Base-by-base conservation (phyloP, 1,140 invertebrate species). In the Brachionus paranguensis region DNA sequence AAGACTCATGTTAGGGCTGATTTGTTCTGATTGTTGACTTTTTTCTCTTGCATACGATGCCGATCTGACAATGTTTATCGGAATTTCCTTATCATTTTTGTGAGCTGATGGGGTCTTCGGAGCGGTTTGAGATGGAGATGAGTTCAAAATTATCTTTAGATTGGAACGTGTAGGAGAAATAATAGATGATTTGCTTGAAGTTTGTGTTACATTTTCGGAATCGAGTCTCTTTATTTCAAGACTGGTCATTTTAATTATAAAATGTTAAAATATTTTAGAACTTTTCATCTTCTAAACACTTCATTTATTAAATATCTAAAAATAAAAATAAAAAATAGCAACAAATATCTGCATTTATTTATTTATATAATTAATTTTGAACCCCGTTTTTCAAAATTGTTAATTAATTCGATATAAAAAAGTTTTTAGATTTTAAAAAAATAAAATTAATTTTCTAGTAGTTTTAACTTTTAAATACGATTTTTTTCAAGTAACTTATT, bases 1-100 rank as follows among this genome's bases (percentile, higher is more conserved):
- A 20, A 72, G 33, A 17, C 68, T 72, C 20, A 12, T 27, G 12
- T 53, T 50, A 12, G 72, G 41, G 12, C 20, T 50, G 12, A 29
- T 47, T 47, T 47, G 20, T 27, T 50, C 45, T 47, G 72, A 76
- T 50, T 50, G 45, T 12, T 11, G 12, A 11, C 10, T 50, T 76
- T 76, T 76, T 76, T 76, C 20, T 10, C 27, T 76, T 10, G 45
- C 27, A 29, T 76, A 76, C 3, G 72, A 76, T 12, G 72, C 17
- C 24, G 72, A 76, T 47, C 33, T 76, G 10, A 76, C 27, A 20
- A 76, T 76, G 12, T 50, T 47, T 14, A 76, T 76, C 17, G 72
- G 72, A 27, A 76, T 76, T 76, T 76, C 72, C 29, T 50, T 76
- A 5, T 76, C 72, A n/a, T 50, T 76, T 27, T 70, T 70, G 29